phyloP scores from a whole-genome alignment of 2,113 vertebrate species.

The Anhinga anhinga region DNA sequence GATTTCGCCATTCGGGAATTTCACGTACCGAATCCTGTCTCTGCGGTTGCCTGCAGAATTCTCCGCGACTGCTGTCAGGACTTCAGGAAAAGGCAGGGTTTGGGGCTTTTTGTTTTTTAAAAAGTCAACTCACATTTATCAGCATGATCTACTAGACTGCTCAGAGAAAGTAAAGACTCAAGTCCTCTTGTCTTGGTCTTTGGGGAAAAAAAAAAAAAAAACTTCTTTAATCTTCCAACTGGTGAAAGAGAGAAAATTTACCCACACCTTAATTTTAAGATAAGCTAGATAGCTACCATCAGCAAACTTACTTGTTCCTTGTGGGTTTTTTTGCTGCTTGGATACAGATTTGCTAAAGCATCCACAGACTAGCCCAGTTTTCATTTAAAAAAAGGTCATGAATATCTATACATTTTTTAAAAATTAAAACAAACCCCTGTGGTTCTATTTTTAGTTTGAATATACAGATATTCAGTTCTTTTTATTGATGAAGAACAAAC shows the following conservation, averaged over 20 bases:
- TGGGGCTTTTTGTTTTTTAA: background rate
- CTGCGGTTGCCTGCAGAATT: background rate
- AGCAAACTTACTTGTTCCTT: background rate
- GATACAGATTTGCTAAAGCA: background rate
- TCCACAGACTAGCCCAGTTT: background rate
- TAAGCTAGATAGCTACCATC: background rate
- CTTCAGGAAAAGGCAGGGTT: background rate
- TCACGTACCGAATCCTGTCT: background rate
- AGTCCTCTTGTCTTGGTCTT: background rate
- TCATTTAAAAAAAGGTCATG: background rate
- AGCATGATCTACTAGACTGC: background rate
- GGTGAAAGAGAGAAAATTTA: background rate
- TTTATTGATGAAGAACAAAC: background rate
- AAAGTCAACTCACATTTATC: background rate
- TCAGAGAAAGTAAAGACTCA: background rate
- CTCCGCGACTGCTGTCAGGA: background rate
- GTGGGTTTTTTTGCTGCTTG: background rate
- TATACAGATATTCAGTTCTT: background rate
- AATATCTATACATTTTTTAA: background rate
- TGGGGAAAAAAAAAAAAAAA: background rate
- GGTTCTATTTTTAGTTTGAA: background rate
- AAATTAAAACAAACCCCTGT: background rate
- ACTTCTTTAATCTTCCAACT: background rate
- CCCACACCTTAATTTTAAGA: background rate
- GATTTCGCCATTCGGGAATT: background rate